Conservation (phyloP, 2,113 vertebrate genomes). For the Naja naja region DNA sequence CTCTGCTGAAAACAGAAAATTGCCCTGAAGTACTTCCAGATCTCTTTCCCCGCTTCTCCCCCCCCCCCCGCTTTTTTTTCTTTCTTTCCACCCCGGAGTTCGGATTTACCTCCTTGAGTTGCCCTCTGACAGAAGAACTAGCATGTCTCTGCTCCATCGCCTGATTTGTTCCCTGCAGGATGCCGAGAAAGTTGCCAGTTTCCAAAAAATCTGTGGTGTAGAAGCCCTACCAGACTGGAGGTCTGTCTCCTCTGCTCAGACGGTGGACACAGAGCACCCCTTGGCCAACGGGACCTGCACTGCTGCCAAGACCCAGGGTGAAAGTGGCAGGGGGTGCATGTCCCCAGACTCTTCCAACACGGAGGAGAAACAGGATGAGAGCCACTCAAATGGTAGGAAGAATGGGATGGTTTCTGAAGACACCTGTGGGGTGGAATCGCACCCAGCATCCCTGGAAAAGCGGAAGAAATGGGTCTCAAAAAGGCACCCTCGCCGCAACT, state of each 20-base stretch:
- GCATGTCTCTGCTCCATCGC: constrained; percentile 62
- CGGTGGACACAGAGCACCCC: constrained; percentile 22
- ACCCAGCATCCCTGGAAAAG: background rate
- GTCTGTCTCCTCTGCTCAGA: constrained; percentile 13
- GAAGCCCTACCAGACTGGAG: constrained; percentile 55
- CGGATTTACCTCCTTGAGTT: background rate
- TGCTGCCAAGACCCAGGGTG: background rate
- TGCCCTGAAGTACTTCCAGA: background rate
- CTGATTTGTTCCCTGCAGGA: constrained; percentile 75
- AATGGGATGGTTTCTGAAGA: constrained; percentile 63
- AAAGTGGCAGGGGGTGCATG: constrained; percentile 15
- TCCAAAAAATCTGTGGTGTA: constrained; percentile 88
- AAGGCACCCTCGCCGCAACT: constrained; percentile 81
- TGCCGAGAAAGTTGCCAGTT: constrained; percentile 85
- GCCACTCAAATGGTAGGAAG: constrained; percentile 47
- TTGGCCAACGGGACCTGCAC: constrained; percentile 55
- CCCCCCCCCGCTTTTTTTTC: too few species aligned
- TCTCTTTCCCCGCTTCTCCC: background rate
- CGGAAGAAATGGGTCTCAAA: constrained; percentile 25
- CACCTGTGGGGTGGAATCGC: constrained; percentile 25
- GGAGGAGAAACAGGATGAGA: background rate
- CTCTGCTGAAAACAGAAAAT: background rate
- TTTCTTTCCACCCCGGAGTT: background rate
- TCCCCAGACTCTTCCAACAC: background rate
- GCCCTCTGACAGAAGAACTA: background rate